Evolutionary conservation across 2,113 vertebrate species (phyloP).

Genomic region (Indicator maculatus): DNA sequence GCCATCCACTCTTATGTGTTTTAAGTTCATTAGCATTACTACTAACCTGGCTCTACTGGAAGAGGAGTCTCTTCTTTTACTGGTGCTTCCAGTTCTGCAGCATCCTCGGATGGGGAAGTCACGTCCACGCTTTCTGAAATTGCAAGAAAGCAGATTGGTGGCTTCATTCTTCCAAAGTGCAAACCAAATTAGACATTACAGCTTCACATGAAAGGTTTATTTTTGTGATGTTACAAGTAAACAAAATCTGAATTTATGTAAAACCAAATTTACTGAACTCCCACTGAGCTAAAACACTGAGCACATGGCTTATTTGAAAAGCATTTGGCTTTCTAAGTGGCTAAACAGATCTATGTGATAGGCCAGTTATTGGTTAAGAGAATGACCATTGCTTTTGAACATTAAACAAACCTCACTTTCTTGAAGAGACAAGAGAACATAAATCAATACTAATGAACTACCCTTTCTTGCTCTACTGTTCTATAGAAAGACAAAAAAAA

Average conservation of each 20-base stretch:
- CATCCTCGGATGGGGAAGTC: slow-evolving; percentile 74
- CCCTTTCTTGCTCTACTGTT: not conserved
- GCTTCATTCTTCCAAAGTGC: not conserved
- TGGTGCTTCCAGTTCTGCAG: slow-evolving; percentile 73
- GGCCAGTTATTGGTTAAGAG: not conserved
- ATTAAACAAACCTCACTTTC: not conserved
- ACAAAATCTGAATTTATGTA: not conserved
- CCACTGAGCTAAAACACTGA: not conserved
- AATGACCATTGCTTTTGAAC: not conserved
- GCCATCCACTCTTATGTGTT: not conserved
- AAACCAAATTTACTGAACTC: not conserved
- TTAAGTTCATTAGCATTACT: not conserved
- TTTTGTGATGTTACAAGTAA: not conserved
- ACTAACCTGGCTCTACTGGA: slow-evolving; percentile 74
- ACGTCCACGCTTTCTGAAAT: slow-evolving; percentile 79
- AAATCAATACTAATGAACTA: not conserved
- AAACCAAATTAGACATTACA: not conserved
- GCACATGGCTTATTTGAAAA: not conserved
- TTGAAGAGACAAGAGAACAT: not conserved
- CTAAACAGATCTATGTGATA: not conserved
- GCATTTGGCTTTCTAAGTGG: not conserved
- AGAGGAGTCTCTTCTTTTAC: slow-evolving; percentile 75
- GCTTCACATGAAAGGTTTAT: not conserved
- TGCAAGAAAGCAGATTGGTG: slow-evolving; percentile 18
- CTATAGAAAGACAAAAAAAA: not conserved